These are phyloP conservation scores for Meloidogyne floridensis DNA, from an alignment of 1,140 invertebrate genomes.

Conservation along the genomic window DNA sequence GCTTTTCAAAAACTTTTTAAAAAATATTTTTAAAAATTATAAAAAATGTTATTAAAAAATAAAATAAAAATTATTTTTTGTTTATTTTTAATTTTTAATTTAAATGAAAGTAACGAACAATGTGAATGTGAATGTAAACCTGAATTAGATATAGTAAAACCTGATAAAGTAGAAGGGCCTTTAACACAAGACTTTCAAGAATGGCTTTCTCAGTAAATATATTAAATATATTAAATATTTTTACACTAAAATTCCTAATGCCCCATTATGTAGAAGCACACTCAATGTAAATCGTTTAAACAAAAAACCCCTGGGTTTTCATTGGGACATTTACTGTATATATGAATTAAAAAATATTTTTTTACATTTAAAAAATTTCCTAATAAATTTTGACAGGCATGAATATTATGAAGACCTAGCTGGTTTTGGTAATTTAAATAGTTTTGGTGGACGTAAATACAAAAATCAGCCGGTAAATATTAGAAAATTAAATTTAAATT, in stretches of 20 bases:
- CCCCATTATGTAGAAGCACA: too few relatives aligned
- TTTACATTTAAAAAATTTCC: too few relatives aligned
- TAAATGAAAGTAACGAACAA: neutral
- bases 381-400: neutral
- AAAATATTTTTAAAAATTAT: neutral
- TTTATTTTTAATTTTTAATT: neutral
- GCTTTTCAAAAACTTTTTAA: neutral
- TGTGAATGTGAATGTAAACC: too few relatives aligned
- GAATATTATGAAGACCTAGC: constrained; percentile 2
- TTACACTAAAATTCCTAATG: too few relatives aligned
- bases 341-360: too few relatives aligned
- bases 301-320: too few relatives aligned
- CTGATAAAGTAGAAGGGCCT: neutral
- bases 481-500: neutral
- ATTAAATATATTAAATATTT: too few relatives aligned
- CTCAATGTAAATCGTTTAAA: too few relatives aligned
- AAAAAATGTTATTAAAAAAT: neutral
- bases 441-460: constrained; percentile 8
- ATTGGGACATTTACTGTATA: too few relatives aligned
- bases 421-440: neutral
- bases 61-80: neutral
- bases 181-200: neutral
- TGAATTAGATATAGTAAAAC: too few relatives aligned
- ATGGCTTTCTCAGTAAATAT: neutral
- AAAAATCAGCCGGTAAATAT: constrained; percentile 10